phyloP scores from a whole-genome alignment of 2,797 vertebrate genomes.

The Aplochiton taeniatus region DNA sequence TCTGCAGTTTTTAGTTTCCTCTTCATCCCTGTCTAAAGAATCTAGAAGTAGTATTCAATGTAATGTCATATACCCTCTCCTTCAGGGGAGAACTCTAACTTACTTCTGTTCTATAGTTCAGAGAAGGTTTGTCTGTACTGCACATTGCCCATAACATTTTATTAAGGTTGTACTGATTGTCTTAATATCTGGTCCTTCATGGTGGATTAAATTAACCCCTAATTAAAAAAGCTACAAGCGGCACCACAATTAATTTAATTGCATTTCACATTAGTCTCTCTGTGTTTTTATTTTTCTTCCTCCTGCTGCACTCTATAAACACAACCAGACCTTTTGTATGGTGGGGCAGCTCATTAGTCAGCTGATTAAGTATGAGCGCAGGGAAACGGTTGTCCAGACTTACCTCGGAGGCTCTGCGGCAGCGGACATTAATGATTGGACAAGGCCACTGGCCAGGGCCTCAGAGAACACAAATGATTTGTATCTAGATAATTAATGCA shows the following conservation, averaged over 20 bases:
- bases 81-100: too few relatives aligned
- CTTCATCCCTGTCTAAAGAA: too few relatives aligned
- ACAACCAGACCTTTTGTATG: slow-evolving; percentile 44
- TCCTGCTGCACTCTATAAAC: slow-evolving; percentile 37
- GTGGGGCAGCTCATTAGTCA: slow-evolving; percentile 54
- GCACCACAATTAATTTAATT: slow-evolving; percentile 31
- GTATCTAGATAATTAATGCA: slow-evolving; percentile 41
- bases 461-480: slow-evolving; percentile 29
- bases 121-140: background rate
- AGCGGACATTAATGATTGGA: slow-evolving; percentile 53
- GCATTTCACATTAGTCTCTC: slow-evolving; percentile 30
- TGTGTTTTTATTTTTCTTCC: slow-evolving; percentile 29
- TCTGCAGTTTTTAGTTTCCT: too few relatives aligned
- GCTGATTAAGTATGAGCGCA: slow-evolving; percentile 46
- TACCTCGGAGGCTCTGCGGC: slow-evolving; percentile 51
- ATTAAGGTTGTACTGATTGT: background rate
- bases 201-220: slow-evolving; percentile 28
- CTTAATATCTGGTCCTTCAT: slow-evolving; percentile 2
- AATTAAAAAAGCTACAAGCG: slow-evolving; percentile 16
- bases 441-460: slow-evolving; percentile 27
- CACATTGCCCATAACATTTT: background rate
- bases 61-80: too few relatives aligned
- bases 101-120: too few relatives aligned
- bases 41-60: too few relatives aligned
- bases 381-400: slow-evolving; percentile 48